A percentile compares a stretch with the other conserved stretches of the same genome.
Evolutionary conservation across 1,140 invertebrate species (phyloP).

Genomic region (Apis dorsata): DNA sequence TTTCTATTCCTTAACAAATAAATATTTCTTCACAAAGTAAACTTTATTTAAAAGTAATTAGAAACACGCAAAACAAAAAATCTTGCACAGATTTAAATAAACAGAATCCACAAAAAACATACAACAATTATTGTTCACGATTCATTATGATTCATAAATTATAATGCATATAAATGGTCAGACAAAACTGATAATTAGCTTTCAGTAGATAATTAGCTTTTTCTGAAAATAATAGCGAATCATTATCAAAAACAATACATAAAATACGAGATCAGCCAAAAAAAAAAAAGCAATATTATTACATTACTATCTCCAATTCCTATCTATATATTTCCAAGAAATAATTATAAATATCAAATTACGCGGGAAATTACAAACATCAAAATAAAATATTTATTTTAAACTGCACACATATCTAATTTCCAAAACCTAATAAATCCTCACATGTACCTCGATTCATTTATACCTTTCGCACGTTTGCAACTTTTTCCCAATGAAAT

Average conservation of each 20-base stretch:
- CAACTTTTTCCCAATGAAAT: conserved; percentile 29
- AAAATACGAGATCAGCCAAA: neutral
- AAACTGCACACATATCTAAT: neutral
- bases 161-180: neutral
- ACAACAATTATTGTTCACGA: neutral
- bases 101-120: neutral
- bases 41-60: neutral
- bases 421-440: conserved; percentile 4
- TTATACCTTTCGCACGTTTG: conserved; percentile 19
- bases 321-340: neutral
- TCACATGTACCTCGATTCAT: conserved; percentile 2
- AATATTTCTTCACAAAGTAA: neutral
- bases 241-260: conserved; percentile 5
- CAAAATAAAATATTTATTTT: neutral
- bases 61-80: conserved; percentile 7
- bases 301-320: too few relatives aligned
- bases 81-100: neutral
- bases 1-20: too few relatives aligned
- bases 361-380: neutral
- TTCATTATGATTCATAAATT: conserved; percentile 5
- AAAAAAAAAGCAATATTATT: neutral
- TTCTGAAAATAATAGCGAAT: neutral
- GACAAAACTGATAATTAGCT: neutral
- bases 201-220: neutral
- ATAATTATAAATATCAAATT: neutral